phyloP scores from a whole-genome alignment of 2,113 vertebrate genomes.

The Paratilapia polleni region DNA sequence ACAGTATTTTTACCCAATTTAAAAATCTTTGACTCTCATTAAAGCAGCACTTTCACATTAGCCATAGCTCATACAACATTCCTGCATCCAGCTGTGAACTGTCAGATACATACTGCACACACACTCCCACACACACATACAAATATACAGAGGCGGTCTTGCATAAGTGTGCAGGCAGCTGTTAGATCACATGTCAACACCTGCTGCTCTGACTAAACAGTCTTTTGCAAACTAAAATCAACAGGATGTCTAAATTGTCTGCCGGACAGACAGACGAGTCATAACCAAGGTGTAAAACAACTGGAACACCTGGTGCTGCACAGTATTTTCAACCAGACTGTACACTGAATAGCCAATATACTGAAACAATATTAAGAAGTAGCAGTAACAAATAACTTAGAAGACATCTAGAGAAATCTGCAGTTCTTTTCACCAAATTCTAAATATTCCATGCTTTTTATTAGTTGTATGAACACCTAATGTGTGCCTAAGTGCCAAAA shows the following conservation, averaged over 20 bases:
- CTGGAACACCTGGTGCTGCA: background rate
- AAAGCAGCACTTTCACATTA: background rate
- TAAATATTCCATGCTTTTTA: background rate
- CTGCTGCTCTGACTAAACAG: constrained; percentile 20
- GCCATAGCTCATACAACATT: constrained; percentile 13
- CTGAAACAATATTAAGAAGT: background rate
- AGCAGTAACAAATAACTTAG: background rate
- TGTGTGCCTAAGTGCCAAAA: constrained; percentile 10
- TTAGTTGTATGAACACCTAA: background rate
- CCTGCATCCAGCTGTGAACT: constrained; percentile 53
- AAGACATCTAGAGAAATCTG: background rate
- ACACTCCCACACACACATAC: constrained; percentile 2
- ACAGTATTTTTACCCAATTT: background rate
- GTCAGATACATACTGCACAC: constrained; percentile 13
- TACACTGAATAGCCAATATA: background rate
- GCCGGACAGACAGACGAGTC: background rate
- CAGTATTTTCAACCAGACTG: background rate
- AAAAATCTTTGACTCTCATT: background rate
- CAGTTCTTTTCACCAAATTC: background rate
- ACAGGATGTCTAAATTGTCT: background rate
- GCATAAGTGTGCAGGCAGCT: constrained; percentile 31
- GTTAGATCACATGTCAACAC: constrained; percentile 9
- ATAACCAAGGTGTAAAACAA: background rate
- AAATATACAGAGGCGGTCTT: constrained; percentile 35
- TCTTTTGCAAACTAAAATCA: constrained; percentile 3